Evolutionary conservation across 2,113 vertebrate species (phyloP).

Genomic region (Chloropsis cyanopogon): DNA sequence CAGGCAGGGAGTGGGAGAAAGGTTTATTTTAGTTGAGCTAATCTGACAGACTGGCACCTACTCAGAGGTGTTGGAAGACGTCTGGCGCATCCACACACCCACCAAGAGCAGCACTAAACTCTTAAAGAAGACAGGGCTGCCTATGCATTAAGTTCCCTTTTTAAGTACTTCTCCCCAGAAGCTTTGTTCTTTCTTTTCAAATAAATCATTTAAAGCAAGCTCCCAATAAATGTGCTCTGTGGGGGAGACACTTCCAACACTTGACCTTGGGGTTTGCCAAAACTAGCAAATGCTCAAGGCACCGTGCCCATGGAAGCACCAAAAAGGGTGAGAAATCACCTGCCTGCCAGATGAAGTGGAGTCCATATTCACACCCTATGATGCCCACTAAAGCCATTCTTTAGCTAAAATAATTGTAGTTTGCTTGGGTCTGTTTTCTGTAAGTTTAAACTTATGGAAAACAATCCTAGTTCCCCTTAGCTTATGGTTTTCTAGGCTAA

Average conservation of each 20-base stretch:
- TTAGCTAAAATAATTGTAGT: background rate
- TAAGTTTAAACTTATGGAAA: fast-evolving
- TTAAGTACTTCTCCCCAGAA: background rate
- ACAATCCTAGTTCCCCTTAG: background rate
- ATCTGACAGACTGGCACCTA: constrained; percentile 57
- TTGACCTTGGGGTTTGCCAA: background rate
- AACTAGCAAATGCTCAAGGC: background rate
- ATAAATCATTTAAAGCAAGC: background rate
- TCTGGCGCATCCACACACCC: constrained; percentile 31
- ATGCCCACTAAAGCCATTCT: background rate
- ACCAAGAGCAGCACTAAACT: constrained; percentile 7
- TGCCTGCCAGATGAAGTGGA: background rate
- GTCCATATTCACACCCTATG: background rate
- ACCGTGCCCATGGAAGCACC: background rate
- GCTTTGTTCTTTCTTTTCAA: background rate
- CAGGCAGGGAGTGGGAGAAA: constrained; percentile 34
- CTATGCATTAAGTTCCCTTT: background rate
- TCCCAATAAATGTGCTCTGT: background rate
- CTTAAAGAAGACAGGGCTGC: background rate
- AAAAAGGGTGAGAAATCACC: background rate
- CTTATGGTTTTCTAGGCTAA: background rate
- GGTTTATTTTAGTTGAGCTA: constrained; percentile 52
- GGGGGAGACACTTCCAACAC: background rate
- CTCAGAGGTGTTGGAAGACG: constrained; percentile 42
- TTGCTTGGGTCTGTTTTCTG: background rate